These are phyloP conservation scores for Maniola jurtina DNA, from an alignment of 1,140 invertebrate species.

Conservation along the genomic window DNA sequence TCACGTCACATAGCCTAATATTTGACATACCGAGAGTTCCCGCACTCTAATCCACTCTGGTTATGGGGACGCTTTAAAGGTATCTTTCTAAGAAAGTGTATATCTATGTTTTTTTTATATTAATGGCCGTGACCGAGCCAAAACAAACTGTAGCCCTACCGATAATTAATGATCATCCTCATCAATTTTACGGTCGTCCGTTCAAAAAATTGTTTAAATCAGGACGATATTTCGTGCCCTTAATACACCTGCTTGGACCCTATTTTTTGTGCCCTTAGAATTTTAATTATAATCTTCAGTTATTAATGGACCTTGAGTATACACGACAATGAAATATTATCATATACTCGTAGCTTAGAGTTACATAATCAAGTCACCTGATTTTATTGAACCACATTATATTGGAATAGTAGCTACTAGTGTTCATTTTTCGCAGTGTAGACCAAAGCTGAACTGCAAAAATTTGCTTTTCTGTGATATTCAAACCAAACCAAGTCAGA, in stretches of 20 bases:
- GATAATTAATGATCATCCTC: constrained; percentile 72
- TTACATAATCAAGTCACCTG: too few species aligned
- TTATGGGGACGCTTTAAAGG: too few species aligned
- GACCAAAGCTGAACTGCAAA: too few species aligned
- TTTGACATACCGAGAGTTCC: too few species aligned
- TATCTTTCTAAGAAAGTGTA: not conserved
- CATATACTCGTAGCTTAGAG: not conserved
- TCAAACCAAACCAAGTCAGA: too few species aligned
- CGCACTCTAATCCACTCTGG: too few species aligned
- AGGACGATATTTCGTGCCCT: constrained; percentile 34
- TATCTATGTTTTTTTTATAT: constrained; percentile 37
- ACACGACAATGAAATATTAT: constrained; percentile 9
- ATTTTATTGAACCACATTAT: too few species aligned
- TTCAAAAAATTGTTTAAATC: constrained; percentile 59
- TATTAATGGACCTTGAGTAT: constrained; percentile 21
- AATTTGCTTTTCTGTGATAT: too few species aligned
- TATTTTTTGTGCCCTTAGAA: constrained; percentile 31
- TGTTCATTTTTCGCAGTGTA: too few species aligned
- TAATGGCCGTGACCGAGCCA: constrained; percentile 55
- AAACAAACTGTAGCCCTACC: constrained; percentile 64
- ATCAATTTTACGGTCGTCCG: constrained; percentile 70
- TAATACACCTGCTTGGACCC: constrained; percentile 35
- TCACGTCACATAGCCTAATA: too few species aligned
- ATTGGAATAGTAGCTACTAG: too few species aligned
- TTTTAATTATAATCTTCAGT: constrained; percentile 24